Evolutionary conservation across 2,797 vertebrate genomes (phyloP), one percentile per base, ranked within the genome.

Genomic region (Notolepis coatsorum): DNA sequence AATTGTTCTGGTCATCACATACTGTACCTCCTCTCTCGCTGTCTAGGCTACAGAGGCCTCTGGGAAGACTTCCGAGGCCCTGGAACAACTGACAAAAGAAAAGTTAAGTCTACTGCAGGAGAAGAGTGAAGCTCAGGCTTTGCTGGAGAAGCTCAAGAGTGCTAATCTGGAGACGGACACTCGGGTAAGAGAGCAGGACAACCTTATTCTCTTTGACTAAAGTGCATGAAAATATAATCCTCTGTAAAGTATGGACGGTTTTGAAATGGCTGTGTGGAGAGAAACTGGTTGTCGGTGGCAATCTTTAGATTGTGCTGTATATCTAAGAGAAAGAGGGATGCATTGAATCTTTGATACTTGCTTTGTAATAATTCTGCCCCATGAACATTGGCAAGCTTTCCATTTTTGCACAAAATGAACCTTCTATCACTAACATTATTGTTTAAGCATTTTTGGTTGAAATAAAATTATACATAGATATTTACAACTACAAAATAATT

Each of bases 11-110:
- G 60, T 24, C 3, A 27, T 75, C n/a, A 46, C 52, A 5, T 43
- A 6, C 21, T 20, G 4, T 43, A 6, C 21, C 18, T 56, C 20
- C 4, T 67, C 33, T 0, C 50, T 8, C 73, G 78, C 13, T 43
- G 3, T 85, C 2, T 60, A 99, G 96, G 92, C 89, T 45, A 75
- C 88, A 56, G 91, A 95, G 75, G 82, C 88, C 28, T 93, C 93
- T 47, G 94, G 93, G 55, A 93, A 95, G 70, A 82, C 93, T 46
- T 68, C 84, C 12, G 93, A 95, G 74, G 89, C 92, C 38, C 75
- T 97, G 59, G 91, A 98, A 46, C 92, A 90, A 83, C 88, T 97
- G 81, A 92, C 87, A 68, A 90, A 93, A 70, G 95, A 98, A 70
- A 97, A 94, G 64, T 75, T 77, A 0, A 20, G 20, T 59, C 88